phyloP scores from a whole-genome alignment of 2,797 vertebrate species.

The Rhabdomys pumilio region DNA sequence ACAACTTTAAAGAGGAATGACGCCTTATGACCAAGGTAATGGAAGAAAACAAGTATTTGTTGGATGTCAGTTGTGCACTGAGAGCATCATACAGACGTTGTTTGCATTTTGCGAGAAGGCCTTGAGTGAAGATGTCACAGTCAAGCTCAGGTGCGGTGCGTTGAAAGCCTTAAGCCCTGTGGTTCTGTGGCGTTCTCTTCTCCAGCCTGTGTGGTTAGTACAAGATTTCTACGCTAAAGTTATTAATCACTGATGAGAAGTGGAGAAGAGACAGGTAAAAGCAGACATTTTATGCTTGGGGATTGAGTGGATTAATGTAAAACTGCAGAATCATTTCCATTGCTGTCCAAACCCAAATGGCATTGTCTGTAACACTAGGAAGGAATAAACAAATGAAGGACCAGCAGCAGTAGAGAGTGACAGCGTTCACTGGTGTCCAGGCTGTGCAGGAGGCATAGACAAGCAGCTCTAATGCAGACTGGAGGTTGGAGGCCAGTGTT shows the following conservation, averaged over 20 bases:
- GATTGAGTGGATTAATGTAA: background rate
- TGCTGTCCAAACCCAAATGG: background rate
- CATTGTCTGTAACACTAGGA: background rate
- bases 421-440: too few species aligned
- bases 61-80: background rate
- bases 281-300: background rate
- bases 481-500: background rate
- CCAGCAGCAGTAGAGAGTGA: background rate
- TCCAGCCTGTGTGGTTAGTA: too few species aligned
- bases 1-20: conserved; percentile 25
- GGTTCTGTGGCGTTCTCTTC: background rate
- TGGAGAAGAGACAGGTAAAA: background rate
- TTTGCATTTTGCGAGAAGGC: background rate
- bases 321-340: background rate
- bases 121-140: background rate
- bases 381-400: background rate
- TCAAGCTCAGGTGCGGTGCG: background rate
- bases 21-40: conserved; percentile 38
- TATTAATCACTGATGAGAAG: background rate
- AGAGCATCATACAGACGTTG: background rate
- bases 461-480: background rate
- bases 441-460: background rate
- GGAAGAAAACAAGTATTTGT: conserved; percentile 53
- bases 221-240: background rate
- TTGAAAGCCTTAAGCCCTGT: background rate